Evolutionary conservation across 2,113 vertebrate genomes (phyloP), one percentile per base, ranked within the genome.

Genomic region (Sphaerodactylus townsendi): DNA sequence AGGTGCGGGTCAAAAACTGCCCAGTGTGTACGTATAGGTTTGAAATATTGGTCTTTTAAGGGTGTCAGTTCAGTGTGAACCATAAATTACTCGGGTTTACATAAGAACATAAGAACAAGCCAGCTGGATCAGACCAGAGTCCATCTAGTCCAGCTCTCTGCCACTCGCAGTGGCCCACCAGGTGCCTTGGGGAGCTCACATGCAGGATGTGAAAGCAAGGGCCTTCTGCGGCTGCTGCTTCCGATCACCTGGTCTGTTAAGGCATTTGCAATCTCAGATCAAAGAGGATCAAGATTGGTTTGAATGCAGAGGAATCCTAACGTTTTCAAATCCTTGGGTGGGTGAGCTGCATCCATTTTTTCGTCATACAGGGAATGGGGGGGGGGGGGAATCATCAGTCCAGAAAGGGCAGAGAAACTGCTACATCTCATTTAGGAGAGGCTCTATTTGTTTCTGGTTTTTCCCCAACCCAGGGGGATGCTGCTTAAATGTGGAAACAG

Each of bases 401-500:
- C 44, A 3, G 70, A 69, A 37, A 28, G 19, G 10, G 23, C 48
- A 66, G n/a, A 50, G 15, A 46, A 46, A 69, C 78, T 84, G 23
- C 39, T 73, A 62, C 64, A 74, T 85, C 85, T 41, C 71, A 81
- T 86, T 93, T 83, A 37, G 37, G 65, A 65, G n/a, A 44, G 23
- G 48, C 14, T 84, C 65, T 73, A n/a, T n/a, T n/a, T n/a, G n/a
- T n/a, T n/a, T 77, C 77, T 37, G 78, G 68, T 83, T 85, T 77
- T 80, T 80, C 30, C 93, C 91, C 90, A 92, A 94, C 94, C 93
- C 86, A 73, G 93, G 85, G 92, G 69, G n/a, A 66, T 87, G 93
- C 94, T 90, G 90, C 93, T 93, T 91, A 91, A 95, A 93, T 91
- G 91, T 93, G 87, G 92, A 94, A 95, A 93, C 93, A 95, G 91